Conservation (phyloP, 2,888 invertebrate species). For the Sussaba pulchella region DNA sequence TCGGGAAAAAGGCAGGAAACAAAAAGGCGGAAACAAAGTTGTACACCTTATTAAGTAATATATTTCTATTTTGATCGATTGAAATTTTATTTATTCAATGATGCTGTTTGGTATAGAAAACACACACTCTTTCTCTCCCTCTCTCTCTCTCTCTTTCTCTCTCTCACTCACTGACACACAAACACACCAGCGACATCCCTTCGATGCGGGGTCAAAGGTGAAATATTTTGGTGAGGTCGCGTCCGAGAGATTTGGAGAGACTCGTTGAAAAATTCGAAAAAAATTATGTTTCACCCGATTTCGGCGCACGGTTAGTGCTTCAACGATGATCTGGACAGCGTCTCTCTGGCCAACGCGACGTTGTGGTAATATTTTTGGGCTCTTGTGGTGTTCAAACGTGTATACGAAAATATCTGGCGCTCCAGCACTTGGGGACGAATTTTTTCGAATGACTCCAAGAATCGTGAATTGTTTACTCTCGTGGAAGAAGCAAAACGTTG, state of each 20-base stretch:
- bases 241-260: constrained; percentile 73
- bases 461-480: neutral
- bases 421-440: neutral
- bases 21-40: no score
- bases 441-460: neutral
- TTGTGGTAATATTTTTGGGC: constrained; percentile 37
- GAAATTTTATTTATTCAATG: no score
- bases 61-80: no score
- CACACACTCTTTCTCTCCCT: no score
- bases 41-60: no score
- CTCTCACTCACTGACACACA: no score
- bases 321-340: constrained; percentile 76
- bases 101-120: no score
- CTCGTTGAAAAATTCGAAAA: constrained; percentile 77
- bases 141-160: no score
- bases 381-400: constrained; percentile 19
- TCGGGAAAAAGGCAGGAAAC: no score
- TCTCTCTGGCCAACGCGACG: constrained; percentile 71
- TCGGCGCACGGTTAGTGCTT: constrained; percentile 36
- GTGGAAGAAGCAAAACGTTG: neutral
- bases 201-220: neutral
- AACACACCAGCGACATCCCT: constrained; percentile 5
- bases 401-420: constrained; percentile 40
- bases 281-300: constrained; percentile 75
- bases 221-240: constrained; percentile 52